phyloP scores from a whole-genome alignment of 1,140 invertebrate species.

The Papilio aristodemus region DNA sequence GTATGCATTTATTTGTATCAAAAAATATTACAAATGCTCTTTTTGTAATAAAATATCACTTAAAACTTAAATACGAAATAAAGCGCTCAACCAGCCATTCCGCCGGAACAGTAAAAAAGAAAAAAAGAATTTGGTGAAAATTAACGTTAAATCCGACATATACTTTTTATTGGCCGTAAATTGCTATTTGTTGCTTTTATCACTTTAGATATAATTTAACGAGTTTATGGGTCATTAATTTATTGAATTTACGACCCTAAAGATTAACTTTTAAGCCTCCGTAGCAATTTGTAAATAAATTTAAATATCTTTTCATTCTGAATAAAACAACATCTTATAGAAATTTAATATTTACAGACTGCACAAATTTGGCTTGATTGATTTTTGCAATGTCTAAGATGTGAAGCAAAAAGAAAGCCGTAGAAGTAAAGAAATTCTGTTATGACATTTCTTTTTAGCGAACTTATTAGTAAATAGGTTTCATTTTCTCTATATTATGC shows the following conservation, averaged over 20 bases:
- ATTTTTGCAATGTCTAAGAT: no score
- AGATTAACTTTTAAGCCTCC: not conserved
- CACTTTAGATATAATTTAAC: slow-evolving; percentile 21
- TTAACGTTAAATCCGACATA: slow-evolving; percentile 12
- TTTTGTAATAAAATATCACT: slow-evolving; percentile 5
- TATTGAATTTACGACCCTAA: slow-evolving; percentile 12
- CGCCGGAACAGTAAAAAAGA: not conserved
- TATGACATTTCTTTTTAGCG: no score
- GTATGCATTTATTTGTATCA: not conserved
- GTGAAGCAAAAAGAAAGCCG: no score
- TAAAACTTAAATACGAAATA: not conserved
- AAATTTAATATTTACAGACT: not conserved
- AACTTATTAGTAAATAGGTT: no score
- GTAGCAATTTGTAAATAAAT: not conserved
- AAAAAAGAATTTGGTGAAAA: not conserved
- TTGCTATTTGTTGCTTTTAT: slow-evolving; percentile 17
- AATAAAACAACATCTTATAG: not conserved
- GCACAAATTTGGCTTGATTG: no score
- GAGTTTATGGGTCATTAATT: slow-evolving; percentile 21
- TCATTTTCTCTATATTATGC: no score
- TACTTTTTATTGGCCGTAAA: slow-evolving; percentile 17
- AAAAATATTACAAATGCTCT: not conserved
- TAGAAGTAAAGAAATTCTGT: no score
- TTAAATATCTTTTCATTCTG: not conserved
- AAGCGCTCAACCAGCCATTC: not conserved